Evolutionary conservation across 2,888 invertebrate genomes (phyloP), one percentile per base, ranked within the genome.

Genomic region (Pandemis heparana): DNA sequence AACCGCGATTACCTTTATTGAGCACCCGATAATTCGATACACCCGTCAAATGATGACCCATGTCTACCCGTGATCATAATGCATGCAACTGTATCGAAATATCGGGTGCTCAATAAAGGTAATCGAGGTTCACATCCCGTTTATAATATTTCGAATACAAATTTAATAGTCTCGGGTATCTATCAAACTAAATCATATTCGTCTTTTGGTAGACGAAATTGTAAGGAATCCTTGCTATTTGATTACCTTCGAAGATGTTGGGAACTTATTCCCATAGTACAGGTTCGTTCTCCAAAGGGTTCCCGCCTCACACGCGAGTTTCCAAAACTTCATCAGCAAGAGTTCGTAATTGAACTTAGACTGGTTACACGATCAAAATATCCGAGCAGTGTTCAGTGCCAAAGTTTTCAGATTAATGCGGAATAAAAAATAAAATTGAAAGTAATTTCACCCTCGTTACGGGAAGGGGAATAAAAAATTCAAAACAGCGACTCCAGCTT

Each of bases 401-500:
- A 16, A 74, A 65, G 46, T 74, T 70, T 70, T 53, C 65, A 38
- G 64, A 74, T 74, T 74, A 74, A 74, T 65, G 70, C 65, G 0
- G 61, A 59, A 60, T 69, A 65, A 70, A 61, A 74, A 65, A 69
- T 64, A 70, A 70, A 76, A 72, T 72, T 65, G 72, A 69, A 75
- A 71, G 64, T 69, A 68, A 64, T 75, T 75, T 68, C 32, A 12
- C 68, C 68, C 59, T 73, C 73, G 73, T 73, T 70, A 74, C 64
- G 46, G 73, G 64, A 56, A 53, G 46, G 82, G 81, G 81, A 85
- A 85, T 83, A 77, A 85, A 89, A 89, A 89, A 87, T 77, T 74
- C 65, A 78, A 88, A 89, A 89, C 85, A 86, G 85, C 82, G 82
- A 82, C 81, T 82, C 83, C 85, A 83, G 81, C 81, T 83, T 81